Evolutionary conservation across 2,113 vertebrate species (phyloP), one percentile per base, ranked within the genome.

Genomic region (Grantiella picta): DNA sequence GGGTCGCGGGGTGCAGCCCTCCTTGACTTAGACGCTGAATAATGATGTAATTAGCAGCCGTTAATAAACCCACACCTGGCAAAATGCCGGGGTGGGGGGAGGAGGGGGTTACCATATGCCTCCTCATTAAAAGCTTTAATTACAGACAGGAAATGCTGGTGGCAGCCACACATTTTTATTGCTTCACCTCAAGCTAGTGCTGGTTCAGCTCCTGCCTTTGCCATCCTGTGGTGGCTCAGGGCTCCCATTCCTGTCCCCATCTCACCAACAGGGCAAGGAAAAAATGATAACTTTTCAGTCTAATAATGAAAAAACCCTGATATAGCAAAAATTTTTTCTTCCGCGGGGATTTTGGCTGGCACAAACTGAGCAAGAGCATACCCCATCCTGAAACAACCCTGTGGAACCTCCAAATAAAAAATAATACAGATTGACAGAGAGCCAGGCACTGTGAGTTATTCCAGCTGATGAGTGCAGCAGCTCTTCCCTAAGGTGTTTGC

Each of bases 41-140:
- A 65, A 57, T 0, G 10, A n/a, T 35, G 42, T 76, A 93, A 93
- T 91, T 83, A 94, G n/a, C 52, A 89, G 57, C 28, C 0, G 1
- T 38, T 91, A 89, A 92, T 73, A 65, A 94, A 82, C 71, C 22
- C 42, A 47, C 31, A 52, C 56, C 65, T 57, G 77, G 84, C 52
- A 79, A 33, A 89, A 52, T 6, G 81, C 88, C 21, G 1, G 36
- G 1, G 7, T 12, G 1, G 7, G 15, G 16, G 40, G 8, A 24
- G 29, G 42, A 7, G 33, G 49, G 59, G 53, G 19, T 35, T 89
- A 18, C 85, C 77, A 40, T 76, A 49, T 72, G 77, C 33, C 33
- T 86, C 12, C 52, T 93, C 72, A 72, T 93, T 86, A 86, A 83
- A 72, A 83, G 29, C 18, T 19, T 89, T 91, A 93, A 95, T 93